Conservation (phyloP, 1,140 invertebrate genomes). For the Aphaenogaster floridana region DNA sequence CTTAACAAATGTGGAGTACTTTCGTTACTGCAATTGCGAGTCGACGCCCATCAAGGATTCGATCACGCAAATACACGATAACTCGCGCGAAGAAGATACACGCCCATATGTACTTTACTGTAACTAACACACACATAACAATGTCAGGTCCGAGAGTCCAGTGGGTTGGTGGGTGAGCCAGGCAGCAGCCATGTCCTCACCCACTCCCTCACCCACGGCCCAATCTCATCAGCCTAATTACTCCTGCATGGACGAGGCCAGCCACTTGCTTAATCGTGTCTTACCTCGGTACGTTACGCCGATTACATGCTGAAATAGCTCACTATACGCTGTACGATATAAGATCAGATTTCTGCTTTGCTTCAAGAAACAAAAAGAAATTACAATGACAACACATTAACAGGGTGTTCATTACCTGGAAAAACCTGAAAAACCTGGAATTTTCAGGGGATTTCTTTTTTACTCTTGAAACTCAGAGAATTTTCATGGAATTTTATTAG, state of each 20-base stretch:
- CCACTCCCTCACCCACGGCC: slow-evolving; percentile 82
- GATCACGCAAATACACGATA: slow-evolving; percentile 58
- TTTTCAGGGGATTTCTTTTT: too few relatives aligned
- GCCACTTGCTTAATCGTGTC: slow-evolving; percentile 85
- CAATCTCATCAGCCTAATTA: slow-evolving; percentile 84
- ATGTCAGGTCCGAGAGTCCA: slow-evolving; percentile 86
- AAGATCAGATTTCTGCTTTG: slow-evolving; percentile 1
- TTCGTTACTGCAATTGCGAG: slow-evolving; percentile 11
- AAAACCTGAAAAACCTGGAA: too few relatives aligned
- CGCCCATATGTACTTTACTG: slow-evolving; percentile 70
- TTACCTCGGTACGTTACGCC: slow-evolving; percentile 81
- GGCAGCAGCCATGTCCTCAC: slow-evolving; percentile 86
- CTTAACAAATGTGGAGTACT: not conserved
- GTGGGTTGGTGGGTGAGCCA: slow-evolving; percentile 86
- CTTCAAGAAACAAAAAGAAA: not conserved
- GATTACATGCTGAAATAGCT: slow-evolving; percentile 61
- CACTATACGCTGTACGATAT: slow-evolving; percentile 4
- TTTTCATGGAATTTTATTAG: too few relatives aligned
- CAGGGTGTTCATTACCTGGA: too few relatives aligned
- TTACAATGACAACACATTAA: not conserved
- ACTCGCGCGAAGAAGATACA: slow-evolving; percentile 4
- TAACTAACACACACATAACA: slow-evolving; percentile 81
- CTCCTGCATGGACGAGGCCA: slow-evolving; percentile 86
- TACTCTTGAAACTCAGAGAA: too few relatives aligned
- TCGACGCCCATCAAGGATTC: slow-evolving; percentile 1